Base-by-base conservation (phyloP, 2,113 vertebrate species). In the Chloropsis cyanopogon region DNA sequence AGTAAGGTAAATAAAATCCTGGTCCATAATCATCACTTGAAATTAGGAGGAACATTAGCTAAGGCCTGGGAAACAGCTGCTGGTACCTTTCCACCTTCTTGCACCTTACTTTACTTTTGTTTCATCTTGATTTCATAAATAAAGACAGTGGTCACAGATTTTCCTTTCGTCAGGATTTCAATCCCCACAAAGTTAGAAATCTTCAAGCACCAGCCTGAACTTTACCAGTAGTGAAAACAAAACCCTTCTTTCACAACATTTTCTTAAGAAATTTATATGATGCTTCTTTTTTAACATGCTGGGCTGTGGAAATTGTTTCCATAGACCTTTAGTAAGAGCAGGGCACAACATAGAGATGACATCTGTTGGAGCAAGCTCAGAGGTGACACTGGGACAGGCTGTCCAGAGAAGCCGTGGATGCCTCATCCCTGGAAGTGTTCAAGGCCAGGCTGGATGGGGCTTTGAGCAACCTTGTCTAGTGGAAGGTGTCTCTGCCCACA, bases 1-100 rank as follows among this genome's bases (percentile, higher is more conserved):
- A 86, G 82, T 91, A 92, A 88, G 90, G 85, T 42, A 80, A 95
- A 66, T 54, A 87, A 69, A 77, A 82, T 44, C 47, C 75, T 53
- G 42, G 46, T 41, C 7, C 6, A 76, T 59, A 84, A 87, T 50
- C 39, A 68, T 28, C 68, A n/a, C 44, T 77, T 93, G 39, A n/a
- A 77, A 81, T 60, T 37, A 75, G 33, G 53, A 29, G n/a, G 9
- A 37, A 79, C 49, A 50, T 35, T 12, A 70, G 39, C 46, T 35
- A 22, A 71, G 19, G 41, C 33, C 41, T 60, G 50, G 46, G 33
- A 61, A 72, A 72, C 65, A 89, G 33, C 47, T 69, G 60, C 61
- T 61, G 39, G 12, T 57, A 66, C 63, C 26, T 28, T 77, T 66
- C 46, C 0, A 1, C 10, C 14, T 60, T 60, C 35, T 24, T 77